phyloP scores from a whole-genome alignment of 2,888 invertebrate species.

The Pardosa pseudoannulata region DNA sequence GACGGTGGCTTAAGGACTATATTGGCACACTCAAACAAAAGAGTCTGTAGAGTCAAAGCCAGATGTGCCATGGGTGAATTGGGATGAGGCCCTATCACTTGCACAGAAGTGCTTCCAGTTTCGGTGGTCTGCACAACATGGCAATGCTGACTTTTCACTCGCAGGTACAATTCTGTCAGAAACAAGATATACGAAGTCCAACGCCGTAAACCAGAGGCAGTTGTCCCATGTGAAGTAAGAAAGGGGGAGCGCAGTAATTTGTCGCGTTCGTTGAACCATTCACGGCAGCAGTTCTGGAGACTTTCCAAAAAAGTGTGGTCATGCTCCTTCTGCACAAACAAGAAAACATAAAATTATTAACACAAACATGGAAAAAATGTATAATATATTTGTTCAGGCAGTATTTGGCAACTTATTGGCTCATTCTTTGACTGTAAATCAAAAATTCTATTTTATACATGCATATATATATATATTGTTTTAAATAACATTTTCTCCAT shows the following conservation, averaged over 20 bases:
- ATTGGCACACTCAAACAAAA: conserved; percentile 92
- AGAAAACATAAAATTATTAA: too few species aligned
- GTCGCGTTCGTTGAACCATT: conserved; percentile 91
- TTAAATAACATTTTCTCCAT: too few species aligned
- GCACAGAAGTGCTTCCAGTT: conserved; percentile 18
- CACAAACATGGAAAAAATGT: too few species aligned
- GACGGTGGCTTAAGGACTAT: conserved; percentile 86
- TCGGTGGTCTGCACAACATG: conserved; percentile 80
- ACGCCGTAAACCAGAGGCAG: conserved; percentile 80
- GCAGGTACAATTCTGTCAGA: conserved; percentile 88
- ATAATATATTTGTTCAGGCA: too few species aligned
- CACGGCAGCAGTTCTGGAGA: conserved; percentile 91
- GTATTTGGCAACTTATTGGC: too few species aligned
- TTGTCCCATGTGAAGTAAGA: conserved; percentile 35
- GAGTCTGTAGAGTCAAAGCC: conserved; percentile 79
- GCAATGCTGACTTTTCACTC: conserved; percentile 85
- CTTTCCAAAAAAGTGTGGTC: conserved; percentile 93
- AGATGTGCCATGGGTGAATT: conserved; percentile 55
- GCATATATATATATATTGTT: too few species aligned
- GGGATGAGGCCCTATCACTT: conserved; percentile 32
- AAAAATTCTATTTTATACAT: too few species aligned
- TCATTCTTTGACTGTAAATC: too few species aligned
- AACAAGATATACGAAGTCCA: conserved; percentile 90
- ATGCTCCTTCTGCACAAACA: conserved; percentile 84
- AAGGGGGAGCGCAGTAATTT: conserved; percentile 80